These are phyloP conservation scores for Esox niger DNA, from an alignment of 2,113 vertebrate genomes.

Conservation along the genomic window DNA sequence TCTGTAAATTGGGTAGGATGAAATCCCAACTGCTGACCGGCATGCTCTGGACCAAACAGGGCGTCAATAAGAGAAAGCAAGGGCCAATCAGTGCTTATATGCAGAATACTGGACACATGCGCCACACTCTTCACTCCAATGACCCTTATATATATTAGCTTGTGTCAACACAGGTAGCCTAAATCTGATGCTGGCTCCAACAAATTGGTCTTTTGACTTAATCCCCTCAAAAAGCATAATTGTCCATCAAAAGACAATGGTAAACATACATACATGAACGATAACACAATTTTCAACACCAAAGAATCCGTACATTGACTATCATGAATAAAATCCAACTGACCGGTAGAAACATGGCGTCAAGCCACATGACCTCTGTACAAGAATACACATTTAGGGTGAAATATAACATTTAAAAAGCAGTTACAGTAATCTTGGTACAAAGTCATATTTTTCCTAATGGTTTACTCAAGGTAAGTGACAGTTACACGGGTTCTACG, in stretches of 20 bases:
- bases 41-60: conserved; percentile 50
- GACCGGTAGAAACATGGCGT: conserved; percentile 37
- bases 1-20: not conserved
- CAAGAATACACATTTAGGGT: conserved; percentile 43
- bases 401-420: conserved; percentile 57
- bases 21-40: conserved; percentile 33
- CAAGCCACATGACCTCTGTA: conserved; percentile 41
- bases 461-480: conserved; percentile 43
- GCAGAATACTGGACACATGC: conserved; percentile 24
- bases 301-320: conserved; percentile 48
- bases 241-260: not conserved
- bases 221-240: too few species aligned
- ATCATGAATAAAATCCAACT: conserved; percentile 51
- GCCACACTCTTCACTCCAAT: too few species aligned
- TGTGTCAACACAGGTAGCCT: too few species aligned
- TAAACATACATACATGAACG: conserved; percentile 32
- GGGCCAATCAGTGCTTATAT: conserved; percentile 38
- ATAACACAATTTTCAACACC: conserved; percentile 33
- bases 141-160: too few species aligned
- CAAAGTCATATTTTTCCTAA: conserved; percentile 29
- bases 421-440: conserved; percentile 47
- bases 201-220: too few species aligned
- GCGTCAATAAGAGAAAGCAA: conserved; percentile 40
- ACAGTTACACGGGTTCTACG: conserved; percentile 58
- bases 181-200: too few species aligned